A percentile compares a stretch with the other conserved stretches of the same genome.
Conservation (phyloP, 2,888 invertebrate genomes). For the Limnephilus auricula region DNA sequence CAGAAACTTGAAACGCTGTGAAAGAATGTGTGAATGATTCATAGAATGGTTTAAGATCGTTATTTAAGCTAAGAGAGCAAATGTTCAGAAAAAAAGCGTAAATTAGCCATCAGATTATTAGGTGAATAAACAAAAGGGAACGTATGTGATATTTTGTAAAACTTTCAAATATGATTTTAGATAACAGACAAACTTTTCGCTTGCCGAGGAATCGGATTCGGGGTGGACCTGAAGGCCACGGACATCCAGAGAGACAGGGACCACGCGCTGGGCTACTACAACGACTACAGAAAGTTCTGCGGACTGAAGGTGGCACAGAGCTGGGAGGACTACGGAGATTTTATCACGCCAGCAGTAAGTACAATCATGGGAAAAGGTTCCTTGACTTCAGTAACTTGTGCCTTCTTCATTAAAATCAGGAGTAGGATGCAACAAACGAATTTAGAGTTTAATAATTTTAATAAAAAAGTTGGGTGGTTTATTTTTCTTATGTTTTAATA, state of each 20-base stretch:
- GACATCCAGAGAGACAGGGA: constrained; percentile 83
- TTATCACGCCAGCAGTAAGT: constrained; percentile 75
- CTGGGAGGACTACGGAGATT: constrained; percentile 80
- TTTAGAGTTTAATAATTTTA: too few species aligned
- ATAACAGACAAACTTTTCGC: constrained; percentile 70
- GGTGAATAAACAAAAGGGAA: background rate
- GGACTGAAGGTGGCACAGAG: constrained; percentile 78
- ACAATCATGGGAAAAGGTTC: constrained; percentile 69
- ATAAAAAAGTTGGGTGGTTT: too few species aligned
- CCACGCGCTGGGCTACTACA: constrained; percentile 81
- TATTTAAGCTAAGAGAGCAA: too few species aligned
- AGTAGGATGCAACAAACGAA: too few species aligned
- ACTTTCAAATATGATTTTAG: constrained; percentile 38
- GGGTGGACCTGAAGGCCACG: constrained; percentile 80
- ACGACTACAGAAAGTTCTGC: constrained; percentile 82
- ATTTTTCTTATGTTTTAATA: too few species aligned
- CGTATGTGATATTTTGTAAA: background rate
- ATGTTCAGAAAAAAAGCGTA: too few species aligned
- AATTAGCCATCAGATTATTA: too few species aligned
- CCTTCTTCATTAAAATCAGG: too few species aligned
- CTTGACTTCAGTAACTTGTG: constrained; percentile 69
- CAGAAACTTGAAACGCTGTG: too few species aligned
- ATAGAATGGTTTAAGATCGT: too few species aligned
- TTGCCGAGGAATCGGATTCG: constrained; percentile 79
- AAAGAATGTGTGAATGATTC: too few species aligned